Base-by-base conservation (phyloP, 53 echinoderm and acorn worm genomes). In the Hippasteria phrygiana region DNA sequence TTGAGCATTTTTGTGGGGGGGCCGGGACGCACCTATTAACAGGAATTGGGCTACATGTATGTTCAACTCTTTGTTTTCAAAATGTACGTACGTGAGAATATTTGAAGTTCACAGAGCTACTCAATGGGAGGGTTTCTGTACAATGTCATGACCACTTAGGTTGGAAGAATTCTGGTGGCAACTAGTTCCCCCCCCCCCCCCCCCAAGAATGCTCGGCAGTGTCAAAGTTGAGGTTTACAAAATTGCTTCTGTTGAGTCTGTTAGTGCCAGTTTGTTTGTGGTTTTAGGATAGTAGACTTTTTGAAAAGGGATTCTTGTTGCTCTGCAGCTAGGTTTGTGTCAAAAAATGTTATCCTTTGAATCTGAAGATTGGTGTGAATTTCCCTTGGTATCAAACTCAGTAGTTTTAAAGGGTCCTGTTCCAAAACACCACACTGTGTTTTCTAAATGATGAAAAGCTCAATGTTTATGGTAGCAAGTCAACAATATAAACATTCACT, bases 21-120 rank as follows among this genome's bases (percentile, higher is more conserved):
- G 42, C 17, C 34, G 36, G 22, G 31, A 24, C 31, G 76, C 17
- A 14, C 16, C 6, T 50, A 17, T 31, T 5, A 64, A 67, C 67
- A 33, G 67, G 76, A 53, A 53, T 76, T 59, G 59, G 59, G 59
- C 59, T 22, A 59, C 26, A n/a, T n/a, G n/a, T 14, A 48, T 16
- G 13, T 26, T 67, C 18, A 18, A 59, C 37, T 29, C 34, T 59
- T 24, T 59, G 6, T 24, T 67, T 26, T 67, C 34, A 35, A 67
- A 16, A 33, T 9, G 59, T 4, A 36, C 34, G 69, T 67, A 36
- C 69, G 69, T 67, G 69, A 67, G 36, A 67, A 36, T 26, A 67
- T 67, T 35, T 67, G 69, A 59, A 59, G 59, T n/a, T 59, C 4
- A 67, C 34, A 35, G 34, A 67, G 14, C 34, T 8, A 67, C 37